A percentile compares a stretch with the other conserved stretches of the same genome.
These are phyloP conservation scores for Galeopsomyia nigrocyanea DNA, from an alignment of 2,888 invertebrate genomes.

Conservation along the genomic window DNA sequence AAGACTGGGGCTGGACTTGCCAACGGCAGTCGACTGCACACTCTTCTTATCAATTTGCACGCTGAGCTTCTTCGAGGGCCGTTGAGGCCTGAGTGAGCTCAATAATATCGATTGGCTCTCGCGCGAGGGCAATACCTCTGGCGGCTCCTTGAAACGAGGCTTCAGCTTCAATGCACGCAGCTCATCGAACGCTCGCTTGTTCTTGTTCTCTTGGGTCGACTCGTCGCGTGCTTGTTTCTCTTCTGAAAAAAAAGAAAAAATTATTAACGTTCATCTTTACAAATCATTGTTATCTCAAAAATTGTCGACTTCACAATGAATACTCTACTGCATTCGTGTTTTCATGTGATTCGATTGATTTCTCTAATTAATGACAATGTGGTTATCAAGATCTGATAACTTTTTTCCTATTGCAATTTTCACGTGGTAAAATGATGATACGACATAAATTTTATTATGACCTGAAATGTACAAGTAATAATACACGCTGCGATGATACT, in stretches of 20 bases:
- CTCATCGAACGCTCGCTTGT: constrained; percentile 54
- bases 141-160: constrained; percentile 44
- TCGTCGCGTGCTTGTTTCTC: constrained; percentile 67
- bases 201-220: constrained; percentile 61
- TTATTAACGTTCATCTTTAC: too few species aligned
- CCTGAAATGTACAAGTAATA: too few species aligned
- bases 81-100: constrained; percentile 58
- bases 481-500: too few species aligned
- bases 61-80: constrained; percentile 55
- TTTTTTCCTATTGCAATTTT: too few species aligned
- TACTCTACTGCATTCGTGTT: too few species aligned
- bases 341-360: too few species aligned
- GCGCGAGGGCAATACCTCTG: constrained; percentile 22
- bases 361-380: too few species aligned
- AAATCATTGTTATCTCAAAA: too few species aligned
- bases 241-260: constrained; percentile 54
- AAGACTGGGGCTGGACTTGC: constrained; percentile 56
- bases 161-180: constrained; percentile 51
- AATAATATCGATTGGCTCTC: constrained; percentile 55
- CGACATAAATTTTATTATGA: too few species aligned
- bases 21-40: constrained; percentile 27
- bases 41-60: constrained; percentile 56
- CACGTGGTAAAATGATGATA: too few species aligned
- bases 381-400: too few species aligned
- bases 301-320: too few species aligned